A percentile compares a stretch with the other conserved stretches of the same genome.
Conservation (phyloP, 2,113 vertebrate species). For the Herpetotheres cachinnans region DNA sequence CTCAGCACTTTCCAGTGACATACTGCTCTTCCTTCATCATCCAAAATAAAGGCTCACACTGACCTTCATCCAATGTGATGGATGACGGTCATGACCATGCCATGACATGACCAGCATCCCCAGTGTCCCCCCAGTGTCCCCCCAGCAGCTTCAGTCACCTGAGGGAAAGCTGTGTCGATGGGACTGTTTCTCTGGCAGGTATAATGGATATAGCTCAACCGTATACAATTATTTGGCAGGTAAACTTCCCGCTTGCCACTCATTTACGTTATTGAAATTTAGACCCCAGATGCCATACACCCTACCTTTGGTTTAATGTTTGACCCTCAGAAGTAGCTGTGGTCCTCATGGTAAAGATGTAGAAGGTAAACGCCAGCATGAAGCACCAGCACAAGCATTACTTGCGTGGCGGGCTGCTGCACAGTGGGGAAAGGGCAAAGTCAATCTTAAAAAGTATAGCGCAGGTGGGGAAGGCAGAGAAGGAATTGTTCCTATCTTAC, state of each 20-base stretch:
- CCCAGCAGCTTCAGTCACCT: background rate
- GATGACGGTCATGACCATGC: too few relatives aligned
- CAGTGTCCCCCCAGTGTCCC: too few relatives aligned
- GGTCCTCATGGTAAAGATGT: background rate
- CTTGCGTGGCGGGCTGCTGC: background rate
- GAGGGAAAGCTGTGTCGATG: background rate
- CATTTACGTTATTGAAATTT: background rate
- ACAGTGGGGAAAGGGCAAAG: background rate
- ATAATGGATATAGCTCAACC: background rate
- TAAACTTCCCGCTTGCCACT: background rate
- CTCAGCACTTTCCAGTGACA: background rate
- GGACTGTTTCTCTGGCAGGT: background rate
- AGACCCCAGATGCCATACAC: background rate
- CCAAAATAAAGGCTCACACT: background rate
- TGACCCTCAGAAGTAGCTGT: background rate
- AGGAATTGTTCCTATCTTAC: background rate
- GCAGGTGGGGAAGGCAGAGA: fast-evolving
- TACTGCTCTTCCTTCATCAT: background rate
- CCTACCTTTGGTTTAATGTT: background rate
- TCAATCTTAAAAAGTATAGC: background rate
- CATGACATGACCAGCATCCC: background rate
- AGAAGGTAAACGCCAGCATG: background rate
- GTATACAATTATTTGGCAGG: background rate
- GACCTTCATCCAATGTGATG: too few relatives aligned
- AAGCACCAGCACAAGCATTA: background rate